Conservation (phyloP, 2,888 invertebrate species). For the Plagodis dolabraria region DNA sequence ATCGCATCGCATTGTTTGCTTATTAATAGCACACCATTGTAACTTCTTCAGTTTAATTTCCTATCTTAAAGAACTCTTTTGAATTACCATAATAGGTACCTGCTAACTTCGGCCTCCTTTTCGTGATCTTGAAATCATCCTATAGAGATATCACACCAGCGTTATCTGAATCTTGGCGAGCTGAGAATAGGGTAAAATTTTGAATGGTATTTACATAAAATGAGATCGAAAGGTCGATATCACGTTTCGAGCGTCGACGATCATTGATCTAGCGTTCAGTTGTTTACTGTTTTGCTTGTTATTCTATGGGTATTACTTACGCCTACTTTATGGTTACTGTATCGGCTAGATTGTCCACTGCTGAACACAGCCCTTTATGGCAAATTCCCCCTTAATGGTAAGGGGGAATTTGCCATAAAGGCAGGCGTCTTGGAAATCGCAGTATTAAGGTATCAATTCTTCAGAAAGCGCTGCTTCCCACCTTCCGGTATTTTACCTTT, state of each 20-base stretch:
- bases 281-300: conserved; percentile 29
- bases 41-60: conserved; percentile 19
- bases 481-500: too few relatives aligned
- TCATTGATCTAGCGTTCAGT: conserved; percentile 33
- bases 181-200: conserved; percentile 22
- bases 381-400: too few relatives aligned
- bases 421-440: too few relatives aligned
- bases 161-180: conserved; percentile 1
- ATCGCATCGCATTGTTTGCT: conserved; percentile 9
- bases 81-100: conserved; percentile 27
- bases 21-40: conserved; percentile 22
- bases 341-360: too few relatives aligned
- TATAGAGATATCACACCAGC: conserved; percentile 2
- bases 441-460: too few relatives aligned
- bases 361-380: too few relatives aligned
- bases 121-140: conserved; percentile 30
- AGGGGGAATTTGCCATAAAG: too few relatives aligned
- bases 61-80: conserved; percentile 23
- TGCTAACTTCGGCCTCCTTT: conserved; percentile 36
- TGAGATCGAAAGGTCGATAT: conserved; percentile 28
- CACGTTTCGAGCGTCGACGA: conserved; percentile 24
- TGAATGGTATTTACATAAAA: conserved; percentile 10
- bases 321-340: too few relatives aligned
- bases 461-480: too few relatives aligned
- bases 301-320: conserved; percentile 22